Base-by-base conservation (phyloP, 2,113 vertebrate genomes). In the Riparia riparia region DNA sequence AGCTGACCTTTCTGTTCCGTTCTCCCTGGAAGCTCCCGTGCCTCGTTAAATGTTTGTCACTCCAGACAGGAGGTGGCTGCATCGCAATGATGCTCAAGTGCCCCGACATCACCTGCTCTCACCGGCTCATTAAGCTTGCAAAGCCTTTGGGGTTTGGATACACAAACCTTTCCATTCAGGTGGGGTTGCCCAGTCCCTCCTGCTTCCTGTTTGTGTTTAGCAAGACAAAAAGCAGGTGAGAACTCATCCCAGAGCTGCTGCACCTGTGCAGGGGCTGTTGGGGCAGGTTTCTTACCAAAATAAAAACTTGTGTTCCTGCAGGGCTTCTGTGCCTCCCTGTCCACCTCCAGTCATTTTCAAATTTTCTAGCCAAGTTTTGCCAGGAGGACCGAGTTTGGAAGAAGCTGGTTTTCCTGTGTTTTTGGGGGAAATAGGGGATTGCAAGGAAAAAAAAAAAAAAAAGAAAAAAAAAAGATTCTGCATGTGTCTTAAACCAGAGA, bases 191-290 rank as follows among this genome's bases (percentile, higher is more conserved):
- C 51, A 3, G 61, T 86, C 88, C 64, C 74, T 88, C 0, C 9
- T 11, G 84, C 73, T 89, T 96, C 92, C 95, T 78, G 79, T 86
- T 92, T 70, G 64, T 18, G 0, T 84, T 96, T 74, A 84, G 72
- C 68, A 41, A 82, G 89, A 89, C 77, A 95, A 89, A 94, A 93
- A 90, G 79, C 85, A 84, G 92, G 85, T 83, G 88, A 89, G 93
- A 81, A 31, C 42, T 32, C 54, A 63, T 44, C 90, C 51, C 74
- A 18, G 79, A 80, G 87, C 92, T 92, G 77, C 95, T 69, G 70
- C 71, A 49, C 70, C 71, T 82, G 63, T 49, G 71, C 47, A 32
- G 14, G 51, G 17, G 29, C 26, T 76, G 41, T 68, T 31, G 11
- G 14, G 58, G 37, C 44, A 51, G 22, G 26, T 82, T 93, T 61